A percentile compares a stretch with the other conserved stretches of the same genome.
Conservation (phyloP, 1,140 invertebrate genomes). For the Halyomorpha halys region DNA sequence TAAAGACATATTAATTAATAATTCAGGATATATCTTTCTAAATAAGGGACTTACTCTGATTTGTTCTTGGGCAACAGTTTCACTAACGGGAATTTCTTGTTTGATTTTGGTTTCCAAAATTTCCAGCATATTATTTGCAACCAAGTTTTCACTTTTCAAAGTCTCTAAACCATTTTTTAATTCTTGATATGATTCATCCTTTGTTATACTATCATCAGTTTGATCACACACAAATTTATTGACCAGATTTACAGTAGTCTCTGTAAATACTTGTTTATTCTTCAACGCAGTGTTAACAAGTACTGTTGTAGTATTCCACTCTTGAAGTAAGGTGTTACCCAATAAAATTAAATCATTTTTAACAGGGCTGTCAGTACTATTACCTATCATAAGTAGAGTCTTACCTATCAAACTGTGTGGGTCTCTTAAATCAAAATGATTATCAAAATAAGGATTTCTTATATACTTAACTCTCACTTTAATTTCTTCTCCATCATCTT, state of each 20-base stretch:
- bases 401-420: slow-evolving; percentile 61
- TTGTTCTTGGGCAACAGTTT: too few species aligned
- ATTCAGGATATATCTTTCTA: too few species aligned
- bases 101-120: too few species aligned
- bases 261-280: slow-evolving; percentile 35
- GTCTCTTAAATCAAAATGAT: slow-evolving; percentile 74
- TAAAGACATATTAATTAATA: too few species aligned
- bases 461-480: slow-evolving; percentile 69
- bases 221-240: slow-evolving; percentile 33
- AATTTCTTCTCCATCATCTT: slow-evolving; percentile 47
- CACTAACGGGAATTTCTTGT: too few species aligned
- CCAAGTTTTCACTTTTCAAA: slow-evolving; percentile 26
- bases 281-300: slow-evolving; percentile 36
- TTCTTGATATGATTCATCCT: slow-evolving; percentile 35
- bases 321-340: slow-evolving; percentile 55
- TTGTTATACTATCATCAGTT: slow-evolving; percentile 26
- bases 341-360: slow-evolving; percentile 54
- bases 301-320: slow-evolving; percentile 47
- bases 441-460: slow-evolving; percentile 70
- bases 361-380: slow-evolving; percentile 41
- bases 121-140: slow-evolving; percentile 27
- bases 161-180: slow-evolving; percentile 31
- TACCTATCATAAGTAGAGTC: slow-evolving; percentile 54
- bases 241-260: slow-evolving; percentile 38
- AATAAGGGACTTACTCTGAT: too few species aligned